phyloP scores from a whole-genome alignment of 2,797 vertebrate species.

The Sebastes cheni region DNA sequence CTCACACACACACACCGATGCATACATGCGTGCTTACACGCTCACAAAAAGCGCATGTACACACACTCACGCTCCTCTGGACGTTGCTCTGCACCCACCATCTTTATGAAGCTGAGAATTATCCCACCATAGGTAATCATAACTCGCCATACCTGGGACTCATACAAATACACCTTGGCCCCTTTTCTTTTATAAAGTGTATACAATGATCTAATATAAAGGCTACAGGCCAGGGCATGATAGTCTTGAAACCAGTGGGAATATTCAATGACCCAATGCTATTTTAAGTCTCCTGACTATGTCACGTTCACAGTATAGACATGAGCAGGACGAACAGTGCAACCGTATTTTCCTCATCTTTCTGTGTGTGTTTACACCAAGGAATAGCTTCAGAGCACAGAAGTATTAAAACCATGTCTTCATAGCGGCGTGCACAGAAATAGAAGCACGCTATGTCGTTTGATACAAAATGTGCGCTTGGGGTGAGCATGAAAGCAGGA shows the following conservation, averaged over 20 bases:
- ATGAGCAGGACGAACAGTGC: constrained; percentile 21
- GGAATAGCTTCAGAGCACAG: constrained; percentile 56
- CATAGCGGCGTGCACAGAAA: constrained; percentile 63
- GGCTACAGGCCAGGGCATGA: constrained; percentile 50
- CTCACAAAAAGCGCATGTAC: constrained; percentile 34
- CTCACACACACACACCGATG: constrained; percentile 36
- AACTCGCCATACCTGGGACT: constrained; percentile 74
- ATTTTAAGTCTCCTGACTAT: constrained; percentile 58
- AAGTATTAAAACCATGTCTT: constrained; percentile 68
- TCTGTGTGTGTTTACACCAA: constrained; percentile 58
- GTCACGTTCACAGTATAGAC: constrained; percentile 45
- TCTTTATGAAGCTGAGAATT: constrained; percentile 84
- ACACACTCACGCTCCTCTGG: constrained; percentile 56
- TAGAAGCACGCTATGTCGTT: constrained; percentile 70
- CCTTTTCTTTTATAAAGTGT: constrained; percentile 76
- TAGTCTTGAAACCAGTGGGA: constrained; percentile 62
- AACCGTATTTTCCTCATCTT: constrained; percentile 54
- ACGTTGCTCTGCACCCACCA: constrained; percentile 53
- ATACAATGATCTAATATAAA: constrained; percentile 74
- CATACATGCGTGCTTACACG: constrained; percentile 49
- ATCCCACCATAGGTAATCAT: constrained; percentile 81
- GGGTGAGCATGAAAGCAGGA: constrained; percentile 66
- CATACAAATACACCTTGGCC: constrained; percentile 74
- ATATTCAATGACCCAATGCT: constrained; percentile 46
- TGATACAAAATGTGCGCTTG: constrained; percentile 60